phyloP scores from a whole-genome alignment of 1,140 invertebrate genomes.

The Ylistrum balloti region DNA sequence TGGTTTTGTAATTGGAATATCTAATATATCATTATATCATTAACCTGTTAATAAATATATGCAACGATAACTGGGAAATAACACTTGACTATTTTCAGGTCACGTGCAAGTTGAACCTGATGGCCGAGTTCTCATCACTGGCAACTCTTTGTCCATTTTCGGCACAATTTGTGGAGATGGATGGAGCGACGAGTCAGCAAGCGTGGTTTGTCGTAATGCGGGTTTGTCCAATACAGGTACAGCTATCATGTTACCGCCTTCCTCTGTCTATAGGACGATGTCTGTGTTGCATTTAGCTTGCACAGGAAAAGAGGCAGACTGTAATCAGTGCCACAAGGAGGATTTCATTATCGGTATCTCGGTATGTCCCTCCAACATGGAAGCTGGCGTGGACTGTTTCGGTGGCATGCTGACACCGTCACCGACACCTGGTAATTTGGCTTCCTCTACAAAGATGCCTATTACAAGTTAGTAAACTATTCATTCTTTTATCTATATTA shows the following conservation, averaged over 20 bases:
- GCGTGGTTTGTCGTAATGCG: not conserved
- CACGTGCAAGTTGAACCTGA: not conserved
- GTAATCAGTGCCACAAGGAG: not conserved
- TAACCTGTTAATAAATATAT: too few species aligned
- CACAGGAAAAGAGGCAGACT: not conserved
- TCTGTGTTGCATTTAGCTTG: not conserved
- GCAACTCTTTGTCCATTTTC: not conserved
- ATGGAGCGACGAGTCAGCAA: not conserved
- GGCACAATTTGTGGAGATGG: not conserved
- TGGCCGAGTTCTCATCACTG: not conserved
- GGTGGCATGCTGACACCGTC: not conserved
- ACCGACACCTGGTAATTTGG: not conserved
- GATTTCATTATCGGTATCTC: not conserved
- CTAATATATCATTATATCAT: too few species aligned
- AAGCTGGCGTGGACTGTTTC: not conserved
- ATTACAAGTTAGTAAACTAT: not conserved
- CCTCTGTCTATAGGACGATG: not conserved
- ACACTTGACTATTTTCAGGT: too few species aligned
- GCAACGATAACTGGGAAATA: too few species aligned
- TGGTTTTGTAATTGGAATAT: too few species aligned
- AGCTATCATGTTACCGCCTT: not conserved
- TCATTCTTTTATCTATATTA: too few species aligned
- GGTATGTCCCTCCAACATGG: not conserved
- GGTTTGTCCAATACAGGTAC: not conserved
- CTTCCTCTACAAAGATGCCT: not conserved